These are phyloP conservation scores for Poeciliopsis turneri DNA, from an alignment of 2,797 vertebrate species.

Conservation along the genomic window DNA sequence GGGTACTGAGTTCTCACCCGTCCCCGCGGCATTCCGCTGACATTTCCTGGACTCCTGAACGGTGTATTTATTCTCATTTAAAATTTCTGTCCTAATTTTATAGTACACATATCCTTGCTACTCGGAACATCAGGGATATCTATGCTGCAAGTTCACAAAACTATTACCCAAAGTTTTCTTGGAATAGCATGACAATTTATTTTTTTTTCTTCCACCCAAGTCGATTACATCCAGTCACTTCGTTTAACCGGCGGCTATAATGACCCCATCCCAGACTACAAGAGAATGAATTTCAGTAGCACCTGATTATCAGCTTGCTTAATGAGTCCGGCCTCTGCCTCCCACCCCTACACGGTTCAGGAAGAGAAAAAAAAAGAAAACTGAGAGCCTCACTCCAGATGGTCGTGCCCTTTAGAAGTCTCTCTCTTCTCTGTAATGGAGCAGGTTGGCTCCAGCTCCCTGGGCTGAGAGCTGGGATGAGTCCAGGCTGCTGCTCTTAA, in stretches of 20 bases:
- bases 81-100: constrained; percentile 41
- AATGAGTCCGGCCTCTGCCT: constrained; percentile 67
- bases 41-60: constrained; percentile 55
- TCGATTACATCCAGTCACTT: constrained; percentile 35
- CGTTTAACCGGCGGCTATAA: constrained; percentile 50
- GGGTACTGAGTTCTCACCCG: constrained; percentile 63
- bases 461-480: constrained; percentile 70
- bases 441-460: constrained; percentile 71
- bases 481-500: constrained; percentile 78
- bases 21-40: constrained; percentile 49
- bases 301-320: constrained; percentile 70
- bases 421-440: constrained; percentile 66
- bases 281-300: constrained; percentile 45
- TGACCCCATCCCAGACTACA: constrained; percentile 40
- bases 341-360: constrained; percentile 40
- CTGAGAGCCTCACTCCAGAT: constrained; percentile 65
- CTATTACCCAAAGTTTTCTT: constrained; percentile 14
- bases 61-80: constrained; percentile 43
- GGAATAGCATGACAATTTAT: constrained; percentile 21
- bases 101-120: constrained; percentile 9
- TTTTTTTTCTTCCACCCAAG: constrained; percentile 6
- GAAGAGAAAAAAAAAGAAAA: constrained; percentile 20
- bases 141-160: constrained; percentile 29
- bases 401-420: constrained; percentile 75
- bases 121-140: constrained; percentile 31